phyloP scores from a whole-genome alignment of 1,140 invertebrate species.

The Sarcophaga peregrina region DNA sequence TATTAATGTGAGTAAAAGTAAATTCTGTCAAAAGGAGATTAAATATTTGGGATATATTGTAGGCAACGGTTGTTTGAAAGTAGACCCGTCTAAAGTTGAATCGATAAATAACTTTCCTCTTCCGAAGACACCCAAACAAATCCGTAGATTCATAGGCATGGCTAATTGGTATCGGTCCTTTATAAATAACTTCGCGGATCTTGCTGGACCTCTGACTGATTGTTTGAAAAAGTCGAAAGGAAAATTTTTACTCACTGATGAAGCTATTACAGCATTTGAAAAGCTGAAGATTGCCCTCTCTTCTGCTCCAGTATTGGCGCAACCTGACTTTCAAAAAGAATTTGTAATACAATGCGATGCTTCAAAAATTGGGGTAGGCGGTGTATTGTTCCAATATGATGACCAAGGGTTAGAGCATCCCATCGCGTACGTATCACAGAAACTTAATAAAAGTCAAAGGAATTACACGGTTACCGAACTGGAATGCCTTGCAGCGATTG shows the following conservation, averaged over 20 bases:
- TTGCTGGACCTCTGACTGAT: constrained; percentile 49
- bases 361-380: constrained; percentile 45
- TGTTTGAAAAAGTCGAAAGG: constrained; percentile 48
- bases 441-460: constrained; percentile 43
- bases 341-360: constrained; percentile 48
- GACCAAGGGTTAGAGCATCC: constrained; percentile 50
- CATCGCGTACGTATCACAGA: constrained; percentile 45
- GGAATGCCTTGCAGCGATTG: constrained; percentile 67
- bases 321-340: constrained; percentile 49
- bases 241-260: constrained; percentile 27
- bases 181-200: constrained; percentile 55
- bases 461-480: constrained; percentile 59
- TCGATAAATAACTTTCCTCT: constrained; percentile 44
- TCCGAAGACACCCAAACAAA: constrained; percentile 54
- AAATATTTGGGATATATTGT: constrained; percentile 48
- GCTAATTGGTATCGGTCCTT: constrained; percentile 63
- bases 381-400: constrained; percentile 53
- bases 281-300: constrained; percentile 45
- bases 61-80: constrained; percentile 57
- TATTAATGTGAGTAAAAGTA: constrained; percentile 47
- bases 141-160: constrained; percentile 67
- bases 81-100: constrained; percentile 47
- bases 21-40: constrained; percentile 50
- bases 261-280: constrained; percentile 46
- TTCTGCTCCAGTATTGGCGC: constrained; percentile 48